phyloP scores from a whole-genome alignment of 2,113 vertebrate species.

The Ameiurus melas region DNA sequence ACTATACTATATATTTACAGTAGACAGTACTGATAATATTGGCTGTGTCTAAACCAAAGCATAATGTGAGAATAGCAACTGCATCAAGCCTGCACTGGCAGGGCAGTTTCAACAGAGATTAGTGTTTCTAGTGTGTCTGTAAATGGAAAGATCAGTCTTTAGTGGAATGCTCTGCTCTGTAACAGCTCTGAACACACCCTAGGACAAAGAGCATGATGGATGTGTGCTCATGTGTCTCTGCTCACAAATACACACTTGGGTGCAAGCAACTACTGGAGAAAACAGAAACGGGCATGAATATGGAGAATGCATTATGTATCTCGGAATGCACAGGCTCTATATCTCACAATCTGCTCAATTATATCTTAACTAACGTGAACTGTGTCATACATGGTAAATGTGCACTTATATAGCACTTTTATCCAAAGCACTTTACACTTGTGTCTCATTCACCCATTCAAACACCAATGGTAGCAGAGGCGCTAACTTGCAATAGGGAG shows the following conservation, averaged over 20 bases:
- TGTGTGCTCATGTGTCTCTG: slow-evolving; percentile 8
- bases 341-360: slow-evolving; percentile 1
- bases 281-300: neutral
- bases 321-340: neutral
- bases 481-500: too few relatives aligned
- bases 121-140: slow-evolving; percentile 12
- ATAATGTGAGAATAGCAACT: neutral
- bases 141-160: slow-evolving; percentile 24
- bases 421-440: too few relatives aligned
- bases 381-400: neutral
- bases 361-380: neutral
- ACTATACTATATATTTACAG: neutral
- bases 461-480: too few relatives aligned
- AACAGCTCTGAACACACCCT: slow-evolving; percentile 47
- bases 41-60: neutral
- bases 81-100: neutral
- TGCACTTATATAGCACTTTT: too few relatives aligned
- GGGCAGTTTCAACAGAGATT: neutral
- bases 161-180: slow-evolving; percentile 36
- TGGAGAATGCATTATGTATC: neutral
- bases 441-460: too few relatives aligned
- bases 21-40: neutral
- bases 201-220: slow-evolving; percentile 41
- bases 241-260: slow-evolving; percentile 20
- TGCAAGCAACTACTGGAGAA: slow-evolving; percentile 15